Conservation (phyloP, 2,113 vertebrate species). For the Trochalopteron elliotii region DNA sequence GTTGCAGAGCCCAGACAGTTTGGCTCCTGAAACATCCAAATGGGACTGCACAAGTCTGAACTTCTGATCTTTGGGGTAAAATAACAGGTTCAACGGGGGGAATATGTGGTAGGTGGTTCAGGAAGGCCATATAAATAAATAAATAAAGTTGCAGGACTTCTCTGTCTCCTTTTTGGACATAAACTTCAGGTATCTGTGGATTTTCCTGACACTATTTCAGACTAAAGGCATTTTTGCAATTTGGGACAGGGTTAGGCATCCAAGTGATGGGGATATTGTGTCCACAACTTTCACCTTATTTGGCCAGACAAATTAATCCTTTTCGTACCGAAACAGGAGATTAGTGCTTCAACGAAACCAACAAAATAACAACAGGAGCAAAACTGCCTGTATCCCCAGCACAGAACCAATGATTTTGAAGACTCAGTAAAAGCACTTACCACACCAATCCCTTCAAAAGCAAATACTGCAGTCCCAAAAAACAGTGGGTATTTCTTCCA, state of each 20-base stretch:
- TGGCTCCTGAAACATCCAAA: background rate
- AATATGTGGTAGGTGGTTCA: fast-evolving
- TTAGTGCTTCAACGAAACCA: background rate
- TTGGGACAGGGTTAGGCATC: background rate
- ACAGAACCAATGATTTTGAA: background rate
- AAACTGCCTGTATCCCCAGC: background rate
- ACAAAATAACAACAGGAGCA: background rate
- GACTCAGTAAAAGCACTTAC: slow-evolving; percentile 68
- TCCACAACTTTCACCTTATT: background rate
- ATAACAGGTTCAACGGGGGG: background rate
- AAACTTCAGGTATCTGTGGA: background rate
- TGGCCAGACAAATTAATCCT: background rate
- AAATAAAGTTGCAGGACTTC: background rate
- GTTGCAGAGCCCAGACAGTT: background rate
- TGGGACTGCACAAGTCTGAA: background rate
- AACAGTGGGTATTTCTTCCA: slow-evolving; percentile 86
- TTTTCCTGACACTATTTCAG: background rate
- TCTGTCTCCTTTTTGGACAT: background rate
- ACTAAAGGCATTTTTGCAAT: background rate
- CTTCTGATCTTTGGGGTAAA: background rate
- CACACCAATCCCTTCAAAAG: slow-evolving; percentile 90
- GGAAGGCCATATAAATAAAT: background rate
- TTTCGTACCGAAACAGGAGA: background rate
- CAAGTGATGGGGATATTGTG: background rate
- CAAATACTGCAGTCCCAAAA: slow-evolving; percentile 88